Base-by-base conservation (phyloP, 2,888 invertebrate species). In the Aplocera efformata region DNA sequence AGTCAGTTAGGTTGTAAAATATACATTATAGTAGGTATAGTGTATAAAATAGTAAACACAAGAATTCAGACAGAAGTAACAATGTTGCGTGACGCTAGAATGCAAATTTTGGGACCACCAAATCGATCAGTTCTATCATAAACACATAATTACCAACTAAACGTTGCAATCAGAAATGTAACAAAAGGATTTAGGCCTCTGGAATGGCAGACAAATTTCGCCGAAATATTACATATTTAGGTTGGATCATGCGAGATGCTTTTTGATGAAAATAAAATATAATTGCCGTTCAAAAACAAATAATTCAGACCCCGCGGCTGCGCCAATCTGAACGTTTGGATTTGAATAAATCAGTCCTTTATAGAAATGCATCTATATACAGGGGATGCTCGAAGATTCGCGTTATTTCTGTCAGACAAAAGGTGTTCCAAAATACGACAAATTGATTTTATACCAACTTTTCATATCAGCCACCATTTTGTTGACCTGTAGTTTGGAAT, bases 221-320 rank as follows among this genome's bases (percentile, higher is more conserved):
- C 67, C 74, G 86, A 86, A 88, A 73, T 42, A 38, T 48, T 48
- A 50, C 44, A 42, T 41, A 50, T 53, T 45, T 47, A 43, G 65
- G 58, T 48, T 50, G 66, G 56, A 74, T 77, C 79, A 83, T 84
- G 80, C 76, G 74, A 80, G 64, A 50, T 51, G 68, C 65, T 70
- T 72, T 79, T 54, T 62, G 67, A 68, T 86, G 82, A 84, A 88
- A 85, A 85, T 85, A 85, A 56, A 86, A 83, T 88, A 86, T 88
- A 88, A 88, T 88, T 86, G 84, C 84, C 68, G 82, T 82, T 80
- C 79, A 82, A 85, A 86, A 86, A 84, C 86, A 88, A 88, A 88
- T 86, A 85, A 79, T 79, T 79, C 73, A 57, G 56, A 53, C 75
- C 79, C 84, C 65, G 74, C 77, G 79, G 83, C 83, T 62, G 66